phyloP scores from a whole-genome alignment of 2,888 invertebrate species.

The Tetropium fuscum region DNA sequence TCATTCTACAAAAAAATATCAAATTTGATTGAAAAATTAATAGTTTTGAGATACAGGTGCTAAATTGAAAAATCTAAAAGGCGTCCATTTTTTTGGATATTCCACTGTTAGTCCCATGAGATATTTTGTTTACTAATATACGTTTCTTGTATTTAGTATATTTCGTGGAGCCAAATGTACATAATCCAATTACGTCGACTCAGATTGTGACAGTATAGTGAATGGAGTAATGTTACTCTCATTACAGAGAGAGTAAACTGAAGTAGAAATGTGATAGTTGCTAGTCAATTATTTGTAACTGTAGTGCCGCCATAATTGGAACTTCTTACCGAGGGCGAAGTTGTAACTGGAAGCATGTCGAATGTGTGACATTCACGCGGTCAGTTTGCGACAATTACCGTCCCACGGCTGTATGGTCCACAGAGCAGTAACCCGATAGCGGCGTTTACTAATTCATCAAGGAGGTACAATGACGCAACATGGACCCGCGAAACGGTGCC shows the following conservation, averaged over 20 bases:
- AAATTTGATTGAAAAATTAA: no score
- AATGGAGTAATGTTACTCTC: neutral
- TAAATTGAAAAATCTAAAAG: no score
- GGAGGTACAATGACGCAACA: slow-evolving; percentile 7
- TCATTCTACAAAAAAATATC: no score
- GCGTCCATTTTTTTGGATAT: no score
- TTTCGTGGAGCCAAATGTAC: no score
- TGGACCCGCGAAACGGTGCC: slow-evolving; percentile 21
- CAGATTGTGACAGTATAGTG: no score
- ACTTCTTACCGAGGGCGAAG: slow-evolving; percentile 7
- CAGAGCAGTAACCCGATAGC: slow-evolving; percentile 15
- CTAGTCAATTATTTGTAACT: slow-evolving; percentile 20
- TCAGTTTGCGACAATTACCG: slow-evolving; percentile 36
- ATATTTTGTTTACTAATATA: no score
- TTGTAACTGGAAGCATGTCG: slow-evolving; percentile 31
- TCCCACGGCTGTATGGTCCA: slow-evolving; percentile 14
- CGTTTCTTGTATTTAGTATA: no score
- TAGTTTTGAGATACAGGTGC: no score
- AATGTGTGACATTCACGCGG: slow-evolving; percentile 34
- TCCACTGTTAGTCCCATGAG: no score
- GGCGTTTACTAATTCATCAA: slow-evolving; percentile 14
- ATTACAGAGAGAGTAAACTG: neutral
- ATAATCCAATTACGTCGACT: no score
- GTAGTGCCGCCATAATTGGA: slow-evolving; percentile 18
- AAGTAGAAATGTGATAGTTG: slow-evolving; percentile 11